These are phyloP conservation scores for Phalacrocorax aristotelis DNA, from an alignment of 2,113 vertebrate species.

Conservation along the genomic window DNA sequence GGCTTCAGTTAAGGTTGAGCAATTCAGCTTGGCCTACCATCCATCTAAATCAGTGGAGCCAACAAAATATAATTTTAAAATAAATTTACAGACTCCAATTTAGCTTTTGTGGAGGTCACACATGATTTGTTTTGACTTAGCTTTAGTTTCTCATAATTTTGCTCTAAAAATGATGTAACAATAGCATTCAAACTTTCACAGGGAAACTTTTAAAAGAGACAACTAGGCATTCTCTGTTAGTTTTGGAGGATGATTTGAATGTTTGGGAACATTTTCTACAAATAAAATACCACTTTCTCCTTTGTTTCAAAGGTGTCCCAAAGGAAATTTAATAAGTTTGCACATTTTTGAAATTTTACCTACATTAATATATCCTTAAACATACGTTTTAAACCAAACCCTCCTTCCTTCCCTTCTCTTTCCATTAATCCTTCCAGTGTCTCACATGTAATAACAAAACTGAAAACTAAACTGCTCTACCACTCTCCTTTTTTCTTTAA, in stretches of 20 bases:
- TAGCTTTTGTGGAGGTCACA: neutral
- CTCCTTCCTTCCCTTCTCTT: neutral
- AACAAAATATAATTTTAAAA: neutral
- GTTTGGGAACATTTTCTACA: neutral
- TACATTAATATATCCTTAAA: neutral
- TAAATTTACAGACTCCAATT: neutral
- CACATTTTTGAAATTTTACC: neutral
- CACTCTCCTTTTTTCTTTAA: neutral
- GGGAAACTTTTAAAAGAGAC: neutral
- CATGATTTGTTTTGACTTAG: slow-evolving; percentile 12
- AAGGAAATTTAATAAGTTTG: neutral
- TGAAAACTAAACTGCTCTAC: neutral
- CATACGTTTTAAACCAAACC: neutral
- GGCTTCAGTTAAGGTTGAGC: slow-evolving; percentile 48
- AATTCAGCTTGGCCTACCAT: slow-evolving; percentile 2
- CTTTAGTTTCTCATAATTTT: neutral
- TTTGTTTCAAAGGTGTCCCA: neutral
- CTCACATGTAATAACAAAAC: neutral
- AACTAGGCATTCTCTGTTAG: neutral
- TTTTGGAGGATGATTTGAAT: neutral
- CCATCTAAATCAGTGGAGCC: neutral
- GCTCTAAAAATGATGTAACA: neutral
- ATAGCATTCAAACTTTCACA: neutral
- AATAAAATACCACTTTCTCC: neutral
- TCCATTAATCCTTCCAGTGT: neutral